Base-by-base conservation (phyloP, 1,140 invertebrate species). In the Euwallacea similis region DNA sequence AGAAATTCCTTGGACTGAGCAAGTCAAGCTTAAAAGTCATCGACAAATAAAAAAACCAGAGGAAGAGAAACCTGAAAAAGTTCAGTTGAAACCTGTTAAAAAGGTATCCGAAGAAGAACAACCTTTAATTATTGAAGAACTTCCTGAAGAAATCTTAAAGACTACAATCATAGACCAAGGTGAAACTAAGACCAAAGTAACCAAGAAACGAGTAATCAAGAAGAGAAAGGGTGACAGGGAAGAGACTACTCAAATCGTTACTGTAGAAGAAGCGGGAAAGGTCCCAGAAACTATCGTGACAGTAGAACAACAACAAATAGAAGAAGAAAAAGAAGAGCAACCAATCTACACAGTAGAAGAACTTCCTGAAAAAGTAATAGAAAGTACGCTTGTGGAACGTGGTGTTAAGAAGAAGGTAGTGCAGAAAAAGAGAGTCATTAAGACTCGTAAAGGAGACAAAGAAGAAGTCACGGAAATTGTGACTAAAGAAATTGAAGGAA, bases 221-320 rank as follows among this genome's bases (percentile, higher is more conserved):
- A 84, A 82, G 66, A 77, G 78, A 9, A 81, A 80, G 42, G 84
- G 83, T 10, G 76, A 77, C 8, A 83, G 81, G 70, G 74, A 77
- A 46, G 73, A 79, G 71, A 75, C 77, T 3, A 79, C 78, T 7
- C 74, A 79, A 74, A 79, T 80, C 56, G 72, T 78, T 0, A 80
- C 74, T 2, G 76, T 80, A 0, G 75, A 81, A 64, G 80, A 82
- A 70, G 73, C 76, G 61, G 77, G 77, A 11, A 80, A 80, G 66
- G n/a, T 79, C 73, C 79, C 79, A 10, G 74, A 67, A 74, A 74
- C 72, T 13, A 79, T 72, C 41, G 78, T 80, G 41, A 77, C 64
- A 10, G 66, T 79, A n/a, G 73, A 77, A 77, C 76, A 44, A 61
- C 66, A 77, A 64, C 66, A 71, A 64, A 15, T 71, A 16, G 10